Evolutionary conservation across 2,888 invertebrate genomes (phyloP).

Genomic region (Melipona bicolor): DNA sequence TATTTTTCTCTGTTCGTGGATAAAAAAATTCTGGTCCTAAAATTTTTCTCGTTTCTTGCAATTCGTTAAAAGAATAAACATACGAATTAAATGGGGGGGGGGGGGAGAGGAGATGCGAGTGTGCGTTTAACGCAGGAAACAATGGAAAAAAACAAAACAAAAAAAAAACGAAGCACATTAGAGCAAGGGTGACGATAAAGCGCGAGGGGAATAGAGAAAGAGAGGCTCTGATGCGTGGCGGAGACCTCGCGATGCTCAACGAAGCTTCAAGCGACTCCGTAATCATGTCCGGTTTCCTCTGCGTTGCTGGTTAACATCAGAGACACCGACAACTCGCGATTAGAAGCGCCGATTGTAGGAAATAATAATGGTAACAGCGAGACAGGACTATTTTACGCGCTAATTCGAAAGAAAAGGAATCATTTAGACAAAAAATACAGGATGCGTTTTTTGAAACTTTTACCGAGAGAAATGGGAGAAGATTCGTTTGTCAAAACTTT

Average conservation of each 20-base stretch:
- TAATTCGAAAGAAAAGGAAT: no score
- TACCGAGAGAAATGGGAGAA: neutral
- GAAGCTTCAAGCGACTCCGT: slow-evolving; percentile 82
- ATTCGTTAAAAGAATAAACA: neutral
- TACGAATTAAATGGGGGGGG: neutral
- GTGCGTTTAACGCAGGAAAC: neutral
- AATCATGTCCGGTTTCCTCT: slow-evolving; percentile 83
- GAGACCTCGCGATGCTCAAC: slow-evolving; percentile 82
- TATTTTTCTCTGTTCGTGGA: neutral
- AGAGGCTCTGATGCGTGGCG: slow-evolving; percentile 81
- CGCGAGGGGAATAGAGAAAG: slow-evolving; percentile 47
- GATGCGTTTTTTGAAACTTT: neutral
- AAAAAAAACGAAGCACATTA: neutral
- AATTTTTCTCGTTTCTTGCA: neutral
- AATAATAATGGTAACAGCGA: neutral
- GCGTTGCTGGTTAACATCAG: slow-evolving; percentile 43
- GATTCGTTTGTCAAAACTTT: neutral
- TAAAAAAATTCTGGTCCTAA: neutral
- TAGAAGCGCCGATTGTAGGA: slow-evolving; percentile 28
- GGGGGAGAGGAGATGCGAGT: neutral
- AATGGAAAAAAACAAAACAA: neutral
- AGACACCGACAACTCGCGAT: slow-evolving; percentile 46
- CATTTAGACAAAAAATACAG: no score
- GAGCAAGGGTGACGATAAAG: slow-evolving; percentile 37
- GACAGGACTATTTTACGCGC: slow-evolving; percentile 3